Evolutionary conservation across 1,140 invertebrate genomes (phyloP).

Genomic region (Nasonia giraulti): DNA sequence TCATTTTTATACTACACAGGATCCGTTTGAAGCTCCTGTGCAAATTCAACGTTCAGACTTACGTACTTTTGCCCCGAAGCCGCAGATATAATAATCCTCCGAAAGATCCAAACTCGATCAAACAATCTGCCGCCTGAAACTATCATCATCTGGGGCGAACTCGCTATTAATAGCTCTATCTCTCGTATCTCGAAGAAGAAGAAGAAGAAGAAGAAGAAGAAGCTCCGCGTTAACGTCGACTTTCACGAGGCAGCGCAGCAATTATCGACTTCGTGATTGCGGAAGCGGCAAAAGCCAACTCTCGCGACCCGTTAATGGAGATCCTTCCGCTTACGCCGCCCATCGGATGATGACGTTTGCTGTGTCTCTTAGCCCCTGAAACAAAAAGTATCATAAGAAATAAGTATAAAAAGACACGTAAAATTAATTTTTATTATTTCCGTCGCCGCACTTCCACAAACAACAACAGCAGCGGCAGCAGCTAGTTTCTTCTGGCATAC

Average conservation of each 20-base stretch:
- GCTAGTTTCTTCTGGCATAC: neutral
- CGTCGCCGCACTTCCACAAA: neutral
- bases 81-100: neutral
- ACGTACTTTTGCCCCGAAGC: too few species aligned
- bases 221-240: neutral
- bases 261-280: slow-evolving; percentile 61
- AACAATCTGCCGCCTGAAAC: neutral
- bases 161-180: neutral
- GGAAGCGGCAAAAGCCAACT: slow-evolving; percentile 56
- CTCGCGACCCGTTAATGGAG: slow-evolving; percentile 16
- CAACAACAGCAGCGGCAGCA: neutral
- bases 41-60: too few species aligned
- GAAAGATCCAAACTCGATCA: neutral
- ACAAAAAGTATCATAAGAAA: too few species aligned
- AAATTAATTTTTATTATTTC: slow-evolving; percentile 2
- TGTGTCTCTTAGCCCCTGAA: neutral
- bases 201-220: neutral
- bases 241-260: slow-evolving; percentile 49
- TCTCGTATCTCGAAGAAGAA: neutral
- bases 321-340: neutral
- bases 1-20: too few species aligned
- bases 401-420: neutral
- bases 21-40: too few species aligned
- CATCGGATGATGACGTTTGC: neutral
- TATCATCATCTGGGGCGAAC: neutral